These are phyloP conservation scores for Antrozous pallidus DNA, from an alignment of 2,797 vertebrate species.

Conservation along the genomic window DNA sequence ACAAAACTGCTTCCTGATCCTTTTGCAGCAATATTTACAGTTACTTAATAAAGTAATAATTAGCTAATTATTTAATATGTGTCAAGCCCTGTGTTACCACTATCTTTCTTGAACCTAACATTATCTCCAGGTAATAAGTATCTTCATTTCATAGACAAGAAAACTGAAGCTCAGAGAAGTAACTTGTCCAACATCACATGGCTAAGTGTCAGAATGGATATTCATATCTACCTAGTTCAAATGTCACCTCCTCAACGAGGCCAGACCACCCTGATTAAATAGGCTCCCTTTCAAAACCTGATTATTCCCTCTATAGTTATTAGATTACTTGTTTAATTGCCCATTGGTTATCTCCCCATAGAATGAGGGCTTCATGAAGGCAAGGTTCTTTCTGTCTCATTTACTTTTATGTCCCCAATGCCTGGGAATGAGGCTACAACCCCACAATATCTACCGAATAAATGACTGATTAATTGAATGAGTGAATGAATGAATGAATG, in stretches of 20 bases:
- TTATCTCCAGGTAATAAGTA: neutral
- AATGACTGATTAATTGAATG: neutral
- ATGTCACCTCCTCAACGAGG: neutral
- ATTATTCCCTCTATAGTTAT: neutral
- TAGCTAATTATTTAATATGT: neutral
- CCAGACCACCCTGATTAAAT: neutral
- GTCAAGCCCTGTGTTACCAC: neutral
- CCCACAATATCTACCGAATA: neutral
- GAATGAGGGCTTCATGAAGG: neutral
- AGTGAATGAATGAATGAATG: neutral
- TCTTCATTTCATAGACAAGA: neutral
- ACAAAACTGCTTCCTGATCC: neutral
- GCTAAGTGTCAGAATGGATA: neutral
- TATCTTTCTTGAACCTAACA: neutral
- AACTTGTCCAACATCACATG: neutral
- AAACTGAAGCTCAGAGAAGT: neutral
- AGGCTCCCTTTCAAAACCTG: neutral
- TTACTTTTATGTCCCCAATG: neutral
- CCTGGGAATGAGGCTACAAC: neutral
- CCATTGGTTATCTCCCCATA: neutral
- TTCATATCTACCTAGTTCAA: neutral
- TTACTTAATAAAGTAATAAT: neutral
- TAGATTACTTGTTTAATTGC: neutral
- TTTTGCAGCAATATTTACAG: neutral
- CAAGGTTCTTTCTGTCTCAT: neutral